A percentile compares a stretch with the other conserved stretches of the same genome.
These are phyloP conservation scores for Salarias fasciatus DNA, from an alignment of 2,797 vertebrate species.

Conservation along the genomic window DNA sequence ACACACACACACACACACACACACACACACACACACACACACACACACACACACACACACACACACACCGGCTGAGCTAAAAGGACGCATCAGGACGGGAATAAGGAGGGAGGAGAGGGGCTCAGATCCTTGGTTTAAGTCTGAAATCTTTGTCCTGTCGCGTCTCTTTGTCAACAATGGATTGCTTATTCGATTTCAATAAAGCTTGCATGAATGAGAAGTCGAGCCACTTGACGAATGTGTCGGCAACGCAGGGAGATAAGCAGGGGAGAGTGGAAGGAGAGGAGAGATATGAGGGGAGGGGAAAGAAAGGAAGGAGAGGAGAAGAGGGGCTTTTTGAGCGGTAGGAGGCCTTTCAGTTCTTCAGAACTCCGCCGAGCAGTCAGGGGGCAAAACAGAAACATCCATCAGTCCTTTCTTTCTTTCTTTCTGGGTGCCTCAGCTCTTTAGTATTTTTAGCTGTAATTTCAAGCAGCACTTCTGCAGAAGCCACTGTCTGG, in stretches of 20 bases:
- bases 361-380: conserved; percentile 59
- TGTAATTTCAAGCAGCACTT: conserved; percentile 32
- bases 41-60: conserved; percentile 10
- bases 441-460: conserved; percentile 35
- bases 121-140: conserved; percentile 42
- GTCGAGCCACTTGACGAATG: conserved; percentile 67
- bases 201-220: conserved; percentile 62
- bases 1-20: conserved; percentile 7
- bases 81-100: conserved; percentile 6
- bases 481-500: conserved; percentile 17
- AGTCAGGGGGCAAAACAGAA: conserved; percentile 61
- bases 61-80: conserved; percentile 17
- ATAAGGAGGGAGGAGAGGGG: background rate
- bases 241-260: conserved; percentile 53
- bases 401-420: conserved; percentile 35
- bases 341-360: conserved; percentile 57
- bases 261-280: conserved; percentile 36
- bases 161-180: conserved; percentile 63
- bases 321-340: conserved; percentile 20
- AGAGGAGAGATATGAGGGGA: conserved; percentile 4
- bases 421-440: conserved; percentile 5
- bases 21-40: conserved; percentile 10
- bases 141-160: conserved; percentile 50
- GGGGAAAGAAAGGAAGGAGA: conserved; percentile 8
- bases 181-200: conserved; percentile 71